These are phyloP conservation scores for Actenoides hombroni DNA, from an alignment of 2,113 vertebrate genomes.

Conservation along the genomic window DNA sequence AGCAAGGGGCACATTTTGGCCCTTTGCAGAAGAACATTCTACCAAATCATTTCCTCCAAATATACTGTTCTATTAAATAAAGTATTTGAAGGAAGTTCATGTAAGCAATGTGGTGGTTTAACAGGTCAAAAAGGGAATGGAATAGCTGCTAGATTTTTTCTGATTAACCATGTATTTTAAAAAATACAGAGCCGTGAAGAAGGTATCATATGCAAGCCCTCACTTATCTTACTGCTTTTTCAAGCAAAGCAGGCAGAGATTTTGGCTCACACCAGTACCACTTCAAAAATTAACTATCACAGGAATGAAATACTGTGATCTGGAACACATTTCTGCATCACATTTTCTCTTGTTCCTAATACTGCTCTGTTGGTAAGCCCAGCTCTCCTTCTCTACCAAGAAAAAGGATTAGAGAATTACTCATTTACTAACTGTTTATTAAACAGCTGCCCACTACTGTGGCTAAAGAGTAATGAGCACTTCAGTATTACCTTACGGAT, in stretches of 20 bases:
- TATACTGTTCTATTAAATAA: neutral
- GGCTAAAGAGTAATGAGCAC: neutral
- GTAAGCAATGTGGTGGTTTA: neutral
- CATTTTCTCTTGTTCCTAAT: conserved; percentile 77
- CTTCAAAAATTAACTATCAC: conserved; percentile 76
- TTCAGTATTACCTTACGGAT: neutral
- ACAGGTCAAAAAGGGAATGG: neutral
- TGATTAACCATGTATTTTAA: neutral
- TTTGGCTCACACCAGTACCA: conserved; percentile 70
- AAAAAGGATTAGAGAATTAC: neutral
- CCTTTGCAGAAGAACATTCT: neutral
- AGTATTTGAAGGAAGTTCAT: neutral
- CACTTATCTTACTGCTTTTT: conserved; percentile 67
- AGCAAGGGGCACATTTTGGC: neutral
- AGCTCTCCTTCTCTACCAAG: conserved; percentile 80
- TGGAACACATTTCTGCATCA: conserved; percentile 76
- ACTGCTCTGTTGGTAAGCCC: conserved; percentile 75
- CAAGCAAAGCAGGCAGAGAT: conserved; percentile 74
- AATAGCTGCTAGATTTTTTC: neutral
- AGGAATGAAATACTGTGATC: conserved; percentile 75
- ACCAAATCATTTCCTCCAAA: neutral
- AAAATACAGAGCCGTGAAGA: neutral
- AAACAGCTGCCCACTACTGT: neutral
- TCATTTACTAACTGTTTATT: neutral
- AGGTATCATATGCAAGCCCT: neutral